Evolutionary conservation across 1,140 invertebrate species (phyloP).

Genomic region (Lepidotrigona ventralis): DNA sequence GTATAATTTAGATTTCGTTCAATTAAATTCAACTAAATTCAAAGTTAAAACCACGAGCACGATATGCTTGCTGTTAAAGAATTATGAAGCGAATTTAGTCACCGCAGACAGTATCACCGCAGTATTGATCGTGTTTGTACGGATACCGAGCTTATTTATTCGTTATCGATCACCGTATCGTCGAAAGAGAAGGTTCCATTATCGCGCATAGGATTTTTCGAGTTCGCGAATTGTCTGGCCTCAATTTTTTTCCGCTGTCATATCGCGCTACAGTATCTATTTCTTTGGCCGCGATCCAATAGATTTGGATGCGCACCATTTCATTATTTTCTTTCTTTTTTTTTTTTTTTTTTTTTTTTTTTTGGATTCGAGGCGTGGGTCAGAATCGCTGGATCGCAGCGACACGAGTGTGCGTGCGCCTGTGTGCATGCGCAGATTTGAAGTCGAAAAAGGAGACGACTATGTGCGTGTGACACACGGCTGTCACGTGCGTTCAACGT

Average conservation of each 20-base stretch:
- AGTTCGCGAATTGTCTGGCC: too few species aligned
- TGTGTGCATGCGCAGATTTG: not conserved
- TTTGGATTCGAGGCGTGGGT: not conserved
- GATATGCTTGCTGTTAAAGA: not conserved
- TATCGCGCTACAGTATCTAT: not conserved
- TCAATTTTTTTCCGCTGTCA: not conserved
- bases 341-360: not conserved
- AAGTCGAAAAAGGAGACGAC: constrained; percentile 41
- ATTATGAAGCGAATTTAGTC: not conserved
- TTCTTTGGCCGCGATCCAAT: constrained; percentile 10
- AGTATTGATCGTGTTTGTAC: not conserved
- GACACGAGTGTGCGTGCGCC: too few species aligned
- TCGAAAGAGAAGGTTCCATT: not conserved
- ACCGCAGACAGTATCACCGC: not conserved
- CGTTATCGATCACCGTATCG: not conserved
- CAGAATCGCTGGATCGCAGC: not conserved
- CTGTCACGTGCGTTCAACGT: constrained; percentile 56
- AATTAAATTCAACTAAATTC: too few species aligned
- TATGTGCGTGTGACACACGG: constrained; percentile 53
- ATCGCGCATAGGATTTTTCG: not conserved
- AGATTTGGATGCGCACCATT: constrained; percentile 22
- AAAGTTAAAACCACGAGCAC: too few species aligned
- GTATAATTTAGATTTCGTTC: too few species aligned
- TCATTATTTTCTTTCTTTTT: constrained; percentile 5
- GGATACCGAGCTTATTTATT: not conserved